phyloP scores from a whole-genome alignment of 2,888 invertebrate species.

The Perithous albicinctus region DNA sequence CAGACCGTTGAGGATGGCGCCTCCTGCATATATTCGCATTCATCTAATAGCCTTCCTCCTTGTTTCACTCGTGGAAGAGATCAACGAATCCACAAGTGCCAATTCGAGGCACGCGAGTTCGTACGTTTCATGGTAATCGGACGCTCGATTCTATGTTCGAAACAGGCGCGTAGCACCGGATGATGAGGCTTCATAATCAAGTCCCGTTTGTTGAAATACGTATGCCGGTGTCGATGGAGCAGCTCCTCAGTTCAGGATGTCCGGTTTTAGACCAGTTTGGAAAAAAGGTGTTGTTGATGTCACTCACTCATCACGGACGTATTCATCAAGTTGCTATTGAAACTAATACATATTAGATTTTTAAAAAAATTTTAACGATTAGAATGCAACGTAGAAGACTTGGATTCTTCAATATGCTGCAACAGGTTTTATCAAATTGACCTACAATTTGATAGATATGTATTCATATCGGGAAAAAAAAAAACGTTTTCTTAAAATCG shows the following conservation, averaged over 20 bases:
- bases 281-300: background rate
- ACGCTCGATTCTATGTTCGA: conserved; percentile 57
- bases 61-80: conserved; percentile 47
- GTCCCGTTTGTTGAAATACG: conserved; percentile 56
- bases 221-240: background rate
- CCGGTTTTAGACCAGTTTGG: background rate
- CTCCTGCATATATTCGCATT: conserved; percentile 25
- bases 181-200: conserved; percentile 52
- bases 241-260: background rate
- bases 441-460: background rate
- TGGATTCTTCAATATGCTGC: background rate
- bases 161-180: conserved; percentile 46
- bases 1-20: background rate
- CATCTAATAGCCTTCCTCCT: background rate
- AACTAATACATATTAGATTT: background rate
- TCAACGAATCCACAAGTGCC: conserved; percentile 57
- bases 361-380: background rate
- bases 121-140: conserved; percentile 57
- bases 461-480: too few relatives aligned
- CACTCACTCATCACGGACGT: background rate
- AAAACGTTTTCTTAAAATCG: too few relatives aligned
- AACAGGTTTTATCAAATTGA: background rate
- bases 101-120: conserved; percentile 52
- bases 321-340: background rate
- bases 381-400: background rate